Evolutionary conservation across 2,888 invertebrate species (phyloP), one percentile per base, ranked within the genome.

Genomic region (Pristionchus mayeri): DNA sequence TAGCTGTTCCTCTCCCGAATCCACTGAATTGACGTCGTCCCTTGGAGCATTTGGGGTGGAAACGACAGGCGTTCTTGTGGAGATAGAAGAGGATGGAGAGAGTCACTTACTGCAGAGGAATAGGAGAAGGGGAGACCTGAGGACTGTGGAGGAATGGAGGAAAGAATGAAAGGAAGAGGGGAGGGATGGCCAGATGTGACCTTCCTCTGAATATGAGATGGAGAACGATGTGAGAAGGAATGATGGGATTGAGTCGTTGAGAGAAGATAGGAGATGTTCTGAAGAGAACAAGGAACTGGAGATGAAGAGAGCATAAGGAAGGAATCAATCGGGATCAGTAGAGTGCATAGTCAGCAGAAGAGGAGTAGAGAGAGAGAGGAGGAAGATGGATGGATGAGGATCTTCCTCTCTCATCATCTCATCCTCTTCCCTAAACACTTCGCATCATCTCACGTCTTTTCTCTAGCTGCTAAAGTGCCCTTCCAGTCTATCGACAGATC

Each of bases 371-470:
- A 67, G 37, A 67, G 37, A 67, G 67, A 67, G 21, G 34, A 67
- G 67, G 67, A 67, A 67, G 67, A 67, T 67, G 37, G 67, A 67
- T 67, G 67, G 37, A 67, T 27, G 57, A 30, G 27, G 57, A 34
- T 37, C 67, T 9, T 67, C 37, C 37, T 21, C 18, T 67, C 67
- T 21, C 67, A 37, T 67, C 27, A 60, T 67, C 67, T 67, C 67
- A 21, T n/a, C 24, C 34, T 63, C 63, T 18, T 37, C 34, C 37
- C 37, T 13, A 34, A 63, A 67, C 67, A 67, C 34, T 67, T 67
- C 34, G 57, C 57, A 67, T 67, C 27, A 63, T 30, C 24, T 67
- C 67, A 37, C 67, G 37, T 67, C 34, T 67, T 67, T 67, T 67
- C 67, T 7, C 67, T 21, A 9, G 37, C 4, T 37, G 67, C 67